phyloP scores from a whole-genome alignment of 2,888 invertebrate species.

The Ligdia adustata region DNA sequence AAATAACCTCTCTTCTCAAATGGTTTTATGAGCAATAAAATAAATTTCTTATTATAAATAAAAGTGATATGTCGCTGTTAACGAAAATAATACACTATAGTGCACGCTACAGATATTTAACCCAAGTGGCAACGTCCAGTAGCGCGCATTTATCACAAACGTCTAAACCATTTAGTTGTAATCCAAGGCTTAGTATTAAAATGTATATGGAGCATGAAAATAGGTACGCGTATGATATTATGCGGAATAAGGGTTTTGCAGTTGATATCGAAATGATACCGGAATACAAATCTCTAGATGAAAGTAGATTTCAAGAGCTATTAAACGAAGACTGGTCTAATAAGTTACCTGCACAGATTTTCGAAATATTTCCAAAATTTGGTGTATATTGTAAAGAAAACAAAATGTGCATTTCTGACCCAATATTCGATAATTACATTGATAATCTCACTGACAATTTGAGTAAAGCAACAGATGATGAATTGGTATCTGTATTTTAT shows the following conservation, averaged over 20 bases:
- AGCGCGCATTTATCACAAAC: slow-evolving; percentile 32
- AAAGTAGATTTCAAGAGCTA: slow-evolving; percentile 50
- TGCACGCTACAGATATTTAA: slow-evolving; percentile 25
- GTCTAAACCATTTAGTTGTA: slow-evolving; percentile 46
- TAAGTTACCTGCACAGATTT: slow-evolving; percentile 50
- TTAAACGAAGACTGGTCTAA: slow-evolving; percentile 56
- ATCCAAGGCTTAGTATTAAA: slow-evolving; percentile 48
- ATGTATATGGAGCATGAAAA: slow-evolving; percentile 73
- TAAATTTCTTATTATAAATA: too few relatives aligned
- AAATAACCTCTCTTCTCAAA: too few relatives aligned
- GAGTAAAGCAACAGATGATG: slow-evolving; percentile 80
- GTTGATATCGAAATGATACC: slow-evolving; percentile 41
- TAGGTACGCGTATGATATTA: slow-evolving; percentile 64
- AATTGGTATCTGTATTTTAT: slow-evolving; percentile 81
- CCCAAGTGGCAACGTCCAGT: slow-evolving; percentile 19
- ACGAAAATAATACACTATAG: slow-evolving; percentile 39
- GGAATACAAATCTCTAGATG: slow-evolving; percentile 31
- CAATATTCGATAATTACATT: slow-evolving; percentile 68
- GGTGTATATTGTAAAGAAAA: slow-evolving; percentile 60
- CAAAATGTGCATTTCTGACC: slow-evolving; percentile 61
- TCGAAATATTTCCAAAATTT: slow-evolving; percentile 58
- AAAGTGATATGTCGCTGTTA: slow-evolving; percentile 43
- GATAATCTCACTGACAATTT: slow-evolving; percentile 78
- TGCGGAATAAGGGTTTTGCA: slow-evolving; percentile 65
- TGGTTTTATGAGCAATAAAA: too few relatives aligned